phyloP scores from a whole-genome alignment of 1,140 invertebrate genomes.

The Ridgeia piscesae region DNA sequence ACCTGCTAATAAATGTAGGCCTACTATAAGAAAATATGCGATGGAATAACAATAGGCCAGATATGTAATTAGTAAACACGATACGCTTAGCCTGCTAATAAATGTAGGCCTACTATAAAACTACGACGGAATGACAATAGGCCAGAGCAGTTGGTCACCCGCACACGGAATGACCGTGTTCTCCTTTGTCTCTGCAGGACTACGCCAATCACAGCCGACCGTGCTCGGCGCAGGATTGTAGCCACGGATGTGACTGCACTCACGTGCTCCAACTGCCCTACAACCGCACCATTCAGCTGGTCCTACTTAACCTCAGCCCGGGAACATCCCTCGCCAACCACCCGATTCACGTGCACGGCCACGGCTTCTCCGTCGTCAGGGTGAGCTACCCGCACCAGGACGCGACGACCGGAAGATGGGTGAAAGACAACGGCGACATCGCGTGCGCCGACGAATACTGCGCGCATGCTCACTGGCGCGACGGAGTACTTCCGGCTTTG shows the following conservation, averaged over 20 bases:
- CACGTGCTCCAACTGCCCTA: conserved; percentile 14
- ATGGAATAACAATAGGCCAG: too few relatives aligned
- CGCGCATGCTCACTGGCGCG: not conserved
- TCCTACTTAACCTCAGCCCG: not conserved
- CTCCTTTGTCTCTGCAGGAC: not conserved
- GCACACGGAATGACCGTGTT: not conserved
- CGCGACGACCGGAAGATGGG: conserved; percentile 10
- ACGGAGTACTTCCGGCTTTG: not conserved
- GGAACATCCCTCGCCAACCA: not conserved
- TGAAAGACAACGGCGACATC: not conserved
- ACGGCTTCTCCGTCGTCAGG: conserved; percentile 17
- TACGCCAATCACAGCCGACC: not conserved
- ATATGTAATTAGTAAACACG: not conserved
- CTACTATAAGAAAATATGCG: too few relatives aligned
- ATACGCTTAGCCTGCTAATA: not conserved
- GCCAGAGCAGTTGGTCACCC: not conserved
- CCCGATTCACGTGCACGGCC: conserved; percentile 21
- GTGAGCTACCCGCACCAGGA: conserved; percentile 14
- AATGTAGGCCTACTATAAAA: not conserved
- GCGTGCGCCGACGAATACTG: not conserved
- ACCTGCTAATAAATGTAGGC: too few relatives aligned
- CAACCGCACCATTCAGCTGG: conserved; percentile 16
- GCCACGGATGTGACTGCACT: conserved; percentile 11
- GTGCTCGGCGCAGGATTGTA: not conserved
- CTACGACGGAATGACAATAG: not conserved